Percentiles rank a stretch among this genome's conserved stretches.
Conservation (phyloP, 2,797 vertebrate species). For the Passerculus sandwichensis region DNA sequence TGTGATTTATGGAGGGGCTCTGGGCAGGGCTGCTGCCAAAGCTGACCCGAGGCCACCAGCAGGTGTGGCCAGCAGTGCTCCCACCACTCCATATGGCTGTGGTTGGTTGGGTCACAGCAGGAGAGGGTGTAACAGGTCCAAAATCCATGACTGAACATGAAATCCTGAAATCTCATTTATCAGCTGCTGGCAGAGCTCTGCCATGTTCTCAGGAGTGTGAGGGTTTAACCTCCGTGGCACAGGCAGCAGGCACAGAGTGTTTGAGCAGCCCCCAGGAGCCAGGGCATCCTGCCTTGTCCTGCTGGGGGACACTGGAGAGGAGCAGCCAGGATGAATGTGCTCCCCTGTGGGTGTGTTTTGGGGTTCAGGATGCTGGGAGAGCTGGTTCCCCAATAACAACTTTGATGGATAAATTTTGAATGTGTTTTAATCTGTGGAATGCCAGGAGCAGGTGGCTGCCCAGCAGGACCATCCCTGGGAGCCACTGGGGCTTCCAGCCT, state of each 20-base stretch:
- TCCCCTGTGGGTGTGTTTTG: accelerated
- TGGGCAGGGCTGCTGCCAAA: not conserved
- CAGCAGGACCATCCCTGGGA: not conserved
- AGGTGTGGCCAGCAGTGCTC: not conserved
- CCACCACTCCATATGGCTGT: accelerated
- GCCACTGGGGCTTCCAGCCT: not conserved
- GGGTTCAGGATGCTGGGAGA: not conserved
- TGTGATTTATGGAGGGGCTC: not conserved
- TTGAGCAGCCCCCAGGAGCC: not conserved
- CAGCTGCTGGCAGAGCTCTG: not conserved
- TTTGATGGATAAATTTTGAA: not conserved
- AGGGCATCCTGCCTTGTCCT: too few species aligned
- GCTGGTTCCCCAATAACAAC: not conserved
- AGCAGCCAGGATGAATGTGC: accelerated
- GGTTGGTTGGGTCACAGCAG: not conserved
- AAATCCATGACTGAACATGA: not conserved
- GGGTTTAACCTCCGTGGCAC: accelerated
- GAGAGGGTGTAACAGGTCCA: not conserved
- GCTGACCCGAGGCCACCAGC: not conserved
- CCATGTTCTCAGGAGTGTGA: not conserved
- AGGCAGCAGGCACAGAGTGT: not conserved
- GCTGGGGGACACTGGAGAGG: not conserved
- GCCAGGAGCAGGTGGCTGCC: not conserved
- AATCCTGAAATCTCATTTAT: not conserved
- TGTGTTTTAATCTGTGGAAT: not conserved